Conservation (phyloP, 2,888 invertebrate species). For the Tetranychus piercei region DNA sequence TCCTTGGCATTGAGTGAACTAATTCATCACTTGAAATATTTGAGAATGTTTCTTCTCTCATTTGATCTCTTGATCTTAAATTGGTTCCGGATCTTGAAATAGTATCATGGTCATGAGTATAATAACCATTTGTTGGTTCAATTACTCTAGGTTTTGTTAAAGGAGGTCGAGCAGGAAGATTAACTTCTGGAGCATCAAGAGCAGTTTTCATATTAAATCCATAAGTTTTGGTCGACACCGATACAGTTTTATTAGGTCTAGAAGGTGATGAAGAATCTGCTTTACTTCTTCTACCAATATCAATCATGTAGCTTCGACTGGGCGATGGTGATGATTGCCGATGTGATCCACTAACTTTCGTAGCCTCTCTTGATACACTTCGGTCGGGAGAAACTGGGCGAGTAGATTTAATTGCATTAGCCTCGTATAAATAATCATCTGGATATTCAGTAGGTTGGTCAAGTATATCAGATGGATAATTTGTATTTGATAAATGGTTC, state of each 20-base stretch:
- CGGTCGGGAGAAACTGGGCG: not conserved
- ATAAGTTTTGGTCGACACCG: slow-evolving; percentile 12
- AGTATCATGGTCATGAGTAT: not conserved
- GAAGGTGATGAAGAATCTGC: not conserved
- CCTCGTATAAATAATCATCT: slow-evolving; percentile 7
- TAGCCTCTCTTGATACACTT: not conserved
- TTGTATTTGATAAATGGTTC: not conserved
- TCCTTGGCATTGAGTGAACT: slow-evolving; percentile 17
- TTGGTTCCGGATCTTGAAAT: not conserved
- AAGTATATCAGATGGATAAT: not conserved
- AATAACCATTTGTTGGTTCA: not conserved
- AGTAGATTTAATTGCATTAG: not conserved
- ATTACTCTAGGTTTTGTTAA: slow-evolving; percentile 10
- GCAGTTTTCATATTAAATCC: slow-evolving; percentile 16
- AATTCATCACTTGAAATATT: slow-evolving; percentile 19
- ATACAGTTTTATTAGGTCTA: not conserved
- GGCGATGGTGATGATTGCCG: not conserved
- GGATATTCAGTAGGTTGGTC: not conserved
- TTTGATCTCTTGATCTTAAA: slow-evolving; percentile 15
- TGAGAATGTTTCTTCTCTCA: slow-evolving; percentile 21
- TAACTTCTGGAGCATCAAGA: slow-evolving; percentile 13
- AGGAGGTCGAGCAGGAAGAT: slow-evolving; percentile 16
- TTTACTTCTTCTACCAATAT: not conserved
- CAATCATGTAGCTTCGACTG: not conserved
- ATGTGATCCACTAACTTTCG: not conserved